Evolutionary conservation across 2,797 vertebrate genomes (phyloP).

Genomic region (Crenuchus spilurus): DNA sequence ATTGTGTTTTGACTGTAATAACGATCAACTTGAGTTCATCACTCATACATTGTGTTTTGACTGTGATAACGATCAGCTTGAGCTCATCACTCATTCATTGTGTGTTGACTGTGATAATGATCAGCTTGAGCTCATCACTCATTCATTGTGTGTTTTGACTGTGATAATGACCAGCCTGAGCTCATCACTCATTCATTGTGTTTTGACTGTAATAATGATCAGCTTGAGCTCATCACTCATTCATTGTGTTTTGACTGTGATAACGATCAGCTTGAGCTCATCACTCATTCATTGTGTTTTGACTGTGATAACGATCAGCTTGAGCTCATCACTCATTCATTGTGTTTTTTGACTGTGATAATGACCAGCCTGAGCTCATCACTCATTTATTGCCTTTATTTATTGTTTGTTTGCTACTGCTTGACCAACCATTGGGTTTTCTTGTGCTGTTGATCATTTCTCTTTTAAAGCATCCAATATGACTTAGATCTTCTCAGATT

Average conservation of each 20-base stretch:
- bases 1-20: neutral
- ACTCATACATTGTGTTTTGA: too few species aligned
- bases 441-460: neutral
- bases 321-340: too few species aligned
- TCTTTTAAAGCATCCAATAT: neutral
- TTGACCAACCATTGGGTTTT: neutral
- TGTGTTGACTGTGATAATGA: neutral
- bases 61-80: too few species aligned
- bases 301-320: too few species aligned
- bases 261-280: neutral
- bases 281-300: neutral
- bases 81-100: neutral
- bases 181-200: neutral
- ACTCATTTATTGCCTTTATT: neutral
- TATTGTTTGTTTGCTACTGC: neutral
- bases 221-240: too few species aligned
- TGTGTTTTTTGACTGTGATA: too few species aligned
- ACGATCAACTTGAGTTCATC: too few species aligned
- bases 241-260: too few species aligned
- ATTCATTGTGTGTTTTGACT: too few species aligned
- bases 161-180: too few species aligned
- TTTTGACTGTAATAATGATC: neutral
- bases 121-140: too few species aligned
- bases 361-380: neutral
- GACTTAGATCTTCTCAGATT: neutral